A percentile compares a stretch with the other conserved stretches of the same genome.
Conservation (phyloP, 2,888 invertebrate species). For the Clivina fossor region DNA sequence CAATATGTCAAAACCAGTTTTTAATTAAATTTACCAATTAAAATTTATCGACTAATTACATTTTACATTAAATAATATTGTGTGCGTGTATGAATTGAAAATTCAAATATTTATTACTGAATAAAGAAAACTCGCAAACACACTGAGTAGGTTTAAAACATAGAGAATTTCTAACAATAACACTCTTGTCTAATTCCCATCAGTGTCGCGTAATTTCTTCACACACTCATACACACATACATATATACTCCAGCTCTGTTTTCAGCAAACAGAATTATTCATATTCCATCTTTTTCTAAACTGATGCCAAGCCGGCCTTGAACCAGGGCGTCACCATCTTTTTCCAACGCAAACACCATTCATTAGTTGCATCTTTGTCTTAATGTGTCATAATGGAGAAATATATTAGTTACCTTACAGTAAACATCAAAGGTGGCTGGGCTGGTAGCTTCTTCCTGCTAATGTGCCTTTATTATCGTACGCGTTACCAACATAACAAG, state of each 20-base stretch:
- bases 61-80: no score
- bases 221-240: neutral
- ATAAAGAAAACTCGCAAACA: no score
- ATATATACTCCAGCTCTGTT: neutral
- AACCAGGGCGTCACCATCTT: conserved; percentile 11
- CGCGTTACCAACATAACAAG: conserved; percentile 32
- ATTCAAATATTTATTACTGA: no score
- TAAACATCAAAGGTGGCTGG: conserved; percentile 24
- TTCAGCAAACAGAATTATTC: conserved; percentile 29
- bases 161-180: conserved; percentile 26
- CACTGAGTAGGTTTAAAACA: conserved; percentile 16
- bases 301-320: conserved; percentile 10
- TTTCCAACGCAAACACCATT: conserved; percentile 4
- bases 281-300: conserved; percentile 23
- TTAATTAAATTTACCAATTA: no score
- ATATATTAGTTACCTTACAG: conserved; percentile 24
- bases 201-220: neutral
- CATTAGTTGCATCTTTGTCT: conserved; percentile 24
- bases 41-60: no score
- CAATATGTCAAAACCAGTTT: no score
- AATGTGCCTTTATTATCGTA: conserved; percentile 32
- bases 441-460: conserved; percentile 18
- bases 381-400: conserved; percentile 30
- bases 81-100: no score
- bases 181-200: neutral